A percentile compares a stretch with the other conserved stretches of the same genome.
Conservation (phyloP, 2,888 invertebrate genomes). For the Gortyna flavago region DNA sequence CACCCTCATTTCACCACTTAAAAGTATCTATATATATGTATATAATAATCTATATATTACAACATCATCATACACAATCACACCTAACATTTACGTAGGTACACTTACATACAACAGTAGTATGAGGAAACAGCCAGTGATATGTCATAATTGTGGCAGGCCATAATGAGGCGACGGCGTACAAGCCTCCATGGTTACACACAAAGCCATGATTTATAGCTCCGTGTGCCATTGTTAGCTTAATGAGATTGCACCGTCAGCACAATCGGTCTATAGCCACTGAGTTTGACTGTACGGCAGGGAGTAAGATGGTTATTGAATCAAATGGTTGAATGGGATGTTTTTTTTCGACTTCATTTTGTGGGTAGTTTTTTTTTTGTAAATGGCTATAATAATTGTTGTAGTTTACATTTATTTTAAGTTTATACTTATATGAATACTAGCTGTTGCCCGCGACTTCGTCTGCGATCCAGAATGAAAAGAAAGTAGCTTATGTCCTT, state of each 20-base stretch:
- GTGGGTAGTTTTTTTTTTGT: too few species aligned
- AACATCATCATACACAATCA: conserved; percentile 11
- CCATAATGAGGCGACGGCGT: conserved; percentile 72
- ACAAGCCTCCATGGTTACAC: conserved; percentile 76
- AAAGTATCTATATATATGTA: background rate
- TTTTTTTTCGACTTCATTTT: too few species aligned
- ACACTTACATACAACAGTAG: conserved; percentile 26
- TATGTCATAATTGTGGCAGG: conserved; percentile 76
- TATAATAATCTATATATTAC: conserved; percentile 1
- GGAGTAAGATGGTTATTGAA: conserved; percentile 43
- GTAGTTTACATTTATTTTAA: too few species aligned
- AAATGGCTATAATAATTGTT: background rate
- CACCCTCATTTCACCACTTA: too few species aligned
- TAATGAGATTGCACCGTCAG: conserved; percentile 86
- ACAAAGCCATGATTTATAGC: conserved; percentile 86
- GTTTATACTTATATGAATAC: too few species aligned
- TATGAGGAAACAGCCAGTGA: conserved; percentile 62
- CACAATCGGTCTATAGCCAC: conserved; percentile 71
- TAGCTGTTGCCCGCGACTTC: too few species aligned
- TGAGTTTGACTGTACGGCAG: conserved; percentile 40
- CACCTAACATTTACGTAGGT: conserved; percentile 19
- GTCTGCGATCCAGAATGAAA: too few species aligned
- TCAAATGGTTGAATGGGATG: conserved; percentile 9
- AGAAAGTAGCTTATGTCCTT: too few species aligned
- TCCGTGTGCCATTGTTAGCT: conserved; percentile 81